These are phyloP conservation scores for Crenichthys baileyi DNA, from an alignment of 2,797 vertebrate species.

Conservation along the genomic window DNA sequence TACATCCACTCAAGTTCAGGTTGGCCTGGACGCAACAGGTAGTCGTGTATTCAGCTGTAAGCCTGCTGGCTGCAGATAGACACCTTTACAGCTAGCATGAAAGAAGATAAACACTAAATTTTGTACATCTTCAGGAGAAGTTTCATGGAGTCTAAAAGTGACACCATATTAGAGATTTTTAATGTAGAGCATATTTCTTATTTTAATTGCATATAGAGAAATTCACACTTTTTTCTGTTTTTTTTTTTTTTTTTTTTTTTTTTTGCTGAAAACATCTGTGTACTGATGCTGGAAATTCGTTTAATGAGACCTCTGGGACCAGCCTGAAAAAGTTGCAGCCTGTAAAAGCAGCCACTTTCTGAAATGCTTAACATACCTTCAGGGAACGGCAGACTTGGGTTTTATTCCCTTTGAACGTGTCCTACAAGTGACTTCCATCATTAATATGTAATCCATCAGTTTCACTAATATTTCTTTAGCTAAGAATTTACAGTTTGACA, in stretches of 20 bases:
- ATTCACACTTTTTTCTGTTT: background rate
- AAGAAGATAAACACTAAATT: background rate
- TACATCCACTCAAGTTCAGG: background rate
- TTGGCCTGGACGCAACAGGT: background rate
- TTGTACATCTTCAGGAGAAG: background rate
- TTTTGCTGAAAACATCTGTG: slow-evolving; percentile 17
- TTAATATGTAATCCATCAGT: background rate
- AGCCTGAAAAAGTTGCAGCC: slow-evolving; percentile 8
- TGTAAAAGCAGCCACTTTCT: background rate
- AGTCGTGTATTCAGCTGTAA: background rate
- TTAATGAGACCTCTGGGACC: slow-evolving; percentile 32
- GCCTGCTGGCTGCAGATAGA: background rate
- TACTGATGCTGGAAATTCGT: slow-evolving; percentile 9
- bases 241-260: background rate
- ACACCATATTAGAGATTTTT: background rate
- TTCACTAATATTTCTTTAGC: background rate
- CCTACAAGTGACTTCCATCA: background rate
- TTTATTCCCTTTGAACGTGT: background rate
- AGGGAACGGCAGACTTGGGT: background rate
- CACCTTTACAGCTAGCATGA: background rate
- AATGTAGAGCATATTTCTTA: background rate
- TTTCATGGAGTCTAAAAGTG: background rate
- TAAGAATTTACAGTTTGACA: background rate
- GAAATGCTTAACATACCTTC: background rate
- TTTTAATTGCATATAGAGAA: slow-evolving; percentile 1